Evolutionary conservation across 2,797 vertebrate genomes (phyloP).

Genomic region (Notoglanidium macrostoma): DNA sequence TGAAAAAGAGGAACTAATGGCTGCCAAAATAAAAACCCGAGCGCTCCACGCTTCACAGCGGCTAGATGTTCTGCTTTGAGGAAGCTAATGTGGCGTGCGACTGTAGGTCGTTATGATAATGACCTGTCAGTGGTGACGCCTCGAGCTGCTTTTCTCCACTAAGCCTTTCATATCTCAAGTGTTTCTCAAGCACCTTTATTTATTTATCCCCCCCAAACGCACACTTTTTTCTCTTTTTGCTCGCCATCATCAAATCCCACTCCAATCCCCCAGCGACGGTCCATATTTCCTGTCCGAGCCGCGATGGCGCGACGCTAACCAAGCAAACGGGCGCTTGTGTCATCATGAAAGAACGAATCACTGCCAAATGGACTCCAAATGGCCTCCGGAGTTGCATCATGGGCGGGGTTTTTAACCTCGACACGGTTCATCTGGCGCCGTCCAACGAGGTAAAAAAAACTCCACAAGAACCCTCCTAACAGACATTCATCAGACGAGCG

Average conservation of each 20-base stretch:
- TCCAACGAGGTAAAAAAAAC: slow-evolving; percentile 34
- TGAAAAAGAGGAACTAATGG: slow-evolving; percentile 47
- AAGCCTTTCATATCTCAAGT: slow-evolving; percentile 42
- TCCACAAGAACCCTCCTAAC: slow-evolving; percentile 18
- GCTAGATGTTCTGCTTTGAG: slow-evolving; percentile 41
- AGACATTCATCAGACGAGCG: slow-evolving; percentile 24
- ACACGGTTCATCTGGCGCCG: slow-evolving; percentile 49
- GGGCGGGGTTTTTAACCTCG: slow-evolving; percentile 45
- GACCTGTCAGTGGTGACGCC: slow-evolving; percentile 35
- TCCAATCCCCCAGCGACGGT: background rate
- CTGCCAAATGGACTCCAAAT: slow-evolving; percentile 48
- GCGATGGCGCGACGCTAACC: slow-evolving; percentile 25
- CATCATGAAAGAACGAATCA: slow-evolving; percentile 30
- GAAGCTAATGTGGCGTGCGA: slow-evolving; percentile 46
- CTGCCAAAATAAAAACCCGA: slow-evolving; percentile 37
- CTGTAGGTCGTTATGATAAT: slow-evolving; percentile 51
- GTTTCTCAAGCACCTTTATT: slow-evolving; percentile 28
- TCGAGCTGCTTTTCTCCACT: slow-evolving; percentile 36
- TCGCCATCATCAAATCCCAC: background rate
- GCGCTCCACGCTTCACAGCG: slow-evolving; percentile 24
- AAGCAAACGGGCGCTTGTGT: slow-evolving; percentile 35
- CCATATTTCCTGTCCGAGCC: slow-evolving; percentile 16
- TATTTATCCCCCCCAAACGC: background rate
- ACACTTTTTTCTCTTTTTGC: background rate
- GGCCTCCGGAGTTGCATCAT: slow-evolving; percentile 36